Base-by-base conservation (phyloP, 1,140 invertebrate species). In the Colletes gigas region DNA sequence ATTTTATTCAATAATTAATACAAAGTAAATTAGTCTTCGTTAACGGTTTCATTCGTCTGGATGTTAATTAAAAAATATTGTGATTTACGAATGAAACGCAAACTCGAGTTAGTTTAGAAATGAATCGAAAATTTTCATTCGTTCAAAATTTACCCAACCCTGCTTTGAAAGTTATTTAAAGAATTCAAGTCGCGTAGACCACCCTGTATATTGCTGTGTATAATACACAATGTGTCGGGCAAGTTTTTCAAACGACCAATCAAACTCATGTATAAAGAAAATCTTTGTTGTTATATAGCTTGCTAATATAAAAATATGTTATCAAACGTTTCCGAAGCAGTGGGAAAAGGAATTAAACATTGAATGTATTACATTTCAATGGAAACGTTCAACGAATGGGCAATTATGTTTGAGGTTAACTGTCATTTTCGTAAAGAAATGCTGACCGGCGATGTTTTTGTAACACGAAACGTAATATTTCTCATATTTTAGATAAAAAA, bases 371-470 rank as follows among this genome's bases (percentile, higher is more conserved):
- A 67, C 15, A 52, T 60, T 68, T 50, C 19, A 77, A 69, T 50
- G 19, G 17, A 50, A 59, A 19, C 7, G 17, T 50, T 60, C 10
- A 39, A 41, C 60, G 15, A 39, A 12, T n/a, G 7, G 19, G 17
- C 9, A 14, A 47, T 44, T 68, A 57, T 70, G 55, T 47, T 50
- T 5, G 14, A 62, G 66, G 75, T 70, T 78, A 70, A 39, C n/a
- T 0, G 69, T 69, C 19, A 70, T 4, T 70, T 44, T 70, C 50
- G 47, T 30, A 19, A 55, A 8, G 2, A 44, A 14, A 10, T n/a
- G 14, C 14, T 6, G 3, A 73, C 7, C 6, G 19, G 3, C 19
- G 41, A 19, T n/a, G 3, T n/a, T 1, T 0, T 8, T 30, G 3
- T 19, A 63, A 19, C 7, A 19, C 17, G 21, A 41, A 30, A 54